Conservation (phyloP, 2,113 vertebrate species). For the Haemorhous mexicanus region DNA sequence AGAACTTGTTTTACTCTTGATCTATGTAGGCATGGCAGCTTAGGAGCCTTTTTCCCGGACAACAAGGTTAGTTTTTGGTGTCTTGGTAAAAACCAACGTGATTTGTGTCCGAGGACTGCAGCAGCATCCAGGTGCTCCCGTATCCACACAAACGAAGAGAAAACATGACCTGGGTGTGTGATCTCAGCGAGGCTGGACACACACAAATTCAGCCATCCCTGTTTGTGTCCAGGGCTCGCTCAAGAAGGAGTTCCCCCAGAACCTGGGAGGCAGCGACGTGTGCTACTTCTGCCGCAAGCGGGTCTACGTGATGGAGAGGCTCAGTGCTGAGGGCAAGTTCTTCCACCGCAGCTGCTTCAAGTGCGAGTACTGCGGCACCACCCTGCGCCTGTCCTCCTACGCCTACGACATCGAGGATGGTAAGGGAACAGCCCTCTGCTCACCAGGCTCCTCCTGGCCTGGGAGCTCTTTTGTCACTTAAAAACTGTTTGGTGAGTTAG, state of each 20-base stretch:
- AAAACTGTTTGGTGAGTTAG: background rate
- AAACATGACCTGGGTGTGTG: accelerated
- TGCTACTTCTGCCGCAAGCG: slow-evolving; percentile 95
- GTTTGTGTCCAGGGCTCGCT: slow-evolving; percentile 81
- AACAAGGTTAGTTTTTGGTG: background rate
- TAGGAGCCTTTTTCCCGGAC: background rate
- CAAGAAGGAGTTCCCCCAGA: slow-evolving; percentile 94
- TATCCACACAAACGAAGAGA: background rate
- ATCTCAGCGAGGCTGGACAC: accelerated
- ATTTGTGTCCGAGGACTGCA: background rate
- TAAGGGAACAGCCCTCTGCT: slow-evolving; percentile 50
- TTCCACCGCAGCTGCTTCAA: slow-evolving; percentile 99
- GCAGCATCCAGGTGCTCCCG: background rate
- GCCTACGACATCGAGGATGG: slow-evolving; percentile 92
- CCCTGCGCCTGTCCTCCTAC: slow-evolving; percentile 89
- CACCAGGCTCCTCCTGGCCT: background rate
- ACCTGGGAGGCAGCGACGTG: slow-evolving; percentile 94
- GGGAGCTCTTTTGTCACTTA: background rate
- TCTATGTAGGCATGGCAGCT: background rate
- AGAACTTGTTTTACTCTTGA: background rate
- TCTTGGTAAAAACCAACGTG: background rate
- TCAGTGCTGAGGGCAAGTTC: slow-evolving; percentile 97
- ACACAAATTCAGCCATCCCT: background rate
- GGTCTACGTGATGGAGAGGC: slow-evolving; percentile 96
- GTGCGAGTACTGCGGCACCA: slow-evolving; percentile 92